These are phyloP conservation scores for Mastigias papua DNA, from an alignment of 30 jellyfish, hydroid and myxozoan genomes.

Conservation along the genomic window DNA sequence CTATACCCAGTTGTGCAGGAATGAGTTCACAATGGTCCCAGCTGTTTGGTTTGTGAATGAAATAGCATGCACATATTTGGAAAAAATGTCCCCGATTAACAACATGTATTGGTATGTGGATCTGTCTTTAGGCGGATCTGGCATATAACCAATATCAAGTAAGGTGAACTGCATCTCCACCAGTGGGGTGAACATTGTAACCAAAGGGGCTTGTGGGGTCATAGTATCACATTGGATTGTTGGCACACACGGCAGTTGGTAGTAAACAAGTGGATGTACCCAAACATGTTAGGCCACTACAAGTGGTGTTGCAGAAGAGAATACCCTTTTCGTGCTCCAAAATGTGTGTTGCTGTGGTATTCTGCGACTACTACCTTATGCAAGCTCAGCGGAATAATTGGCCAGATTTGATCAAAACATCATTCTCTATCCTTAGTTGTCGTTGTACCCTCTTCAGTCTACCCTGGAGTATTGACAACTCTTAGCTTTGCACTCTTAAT, in stretches of 20 bases:
- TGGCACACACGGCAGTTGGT: no score
- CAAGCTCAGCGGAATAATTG: conserved; percentile 27
- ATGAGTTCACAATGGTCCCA: no score
- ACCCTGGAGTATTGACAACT: conserved; percentile 10
- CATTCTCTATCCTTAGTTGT: conserved; percentile 45
- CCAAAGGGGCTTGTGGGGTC: no score
- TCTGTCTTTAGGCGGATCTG: conserved; percentile 9
- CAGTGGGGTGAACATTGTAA: background rate
- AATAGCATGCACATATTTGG: no score
- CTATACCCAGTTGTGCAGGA: no score
- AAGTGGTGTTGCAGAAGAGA: no score
- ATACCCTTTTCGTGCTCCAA: no score
- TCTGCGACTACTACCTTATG: conserved; percentile 14
- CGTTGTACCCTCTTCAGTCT: conserved; percentile 38
- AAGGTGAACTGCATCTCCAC: background rate
- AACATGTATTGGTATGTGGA: background rate
- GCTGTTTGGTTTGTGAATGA: no score
- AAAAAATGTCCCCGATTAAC: no score
- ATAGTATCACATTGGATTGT: no score
- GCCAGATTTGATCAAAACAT: conserved; percentile 48
- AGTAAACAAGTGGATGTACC: no score
- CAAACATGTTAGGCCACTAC: no score
- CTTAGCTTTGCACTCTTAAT: background rate
- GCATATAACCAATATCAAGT: conserved; percentile 17
- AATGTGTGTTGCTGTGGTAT: conserved; percentile 21